Evolutionary conservation across 2,113 vertebrate genomes (phyloP).

Genomic region (Xenopus tropicalis): DNA sequence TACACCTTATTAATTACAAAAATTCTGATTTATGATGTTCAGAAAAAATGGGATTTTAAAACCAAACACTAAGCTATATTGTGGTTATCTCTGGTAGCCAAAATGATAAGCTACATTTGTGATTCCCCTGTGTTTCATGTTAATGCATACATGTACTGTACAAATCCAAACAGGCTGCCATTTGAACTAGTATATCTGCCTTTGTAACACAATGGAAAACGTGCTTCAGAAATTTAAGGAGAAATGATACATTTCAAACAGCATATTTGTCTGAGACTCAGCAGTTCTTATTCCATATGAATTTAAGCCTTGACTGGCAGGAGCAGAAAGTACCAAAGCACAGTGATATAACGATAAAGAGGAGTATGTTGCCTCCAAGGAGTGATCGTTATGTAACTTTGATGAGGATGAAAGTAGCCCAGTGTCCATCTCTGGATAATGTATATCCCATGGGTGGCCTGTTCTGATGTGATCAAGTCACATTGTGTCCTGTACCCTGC

Average conservation of each 20-base stretch:
- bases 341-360: background rate
- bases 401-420: conserved; percentile 7
- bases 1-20: no score
- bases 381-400: conserved; percentile 15
- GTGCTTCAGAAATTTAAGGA: background rate
- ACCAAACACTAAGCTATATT: no score
- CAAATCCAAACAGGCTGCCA: background rate
- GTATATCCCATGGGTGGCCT: conserved; percentile 2
- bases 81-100: background rate
- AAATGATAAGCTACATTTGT: background rate
- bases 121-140: background rate
- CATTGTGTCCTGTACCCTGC: background rate
- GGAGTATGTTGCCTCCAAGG: background rate
- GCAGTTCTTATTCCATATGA: conserved; percentile 10
- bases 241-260: conserved; percentile 17
- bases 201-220: background rate
- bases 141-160: background rate
- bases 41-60: no score
- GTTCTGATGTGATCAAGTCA: background rate
- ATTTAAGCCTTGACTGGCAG: conserved; percentile 6
- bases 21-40: no score
- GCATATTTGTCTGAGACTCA: conserved; percentile 6
- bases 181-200: background rate
- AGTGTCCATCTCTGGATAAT: background rate
- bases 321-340: background rate